A percentile compares a stretch with the other conserved stretches of the same genome.
Conservation (phyloP, 2,888 invertebrate species). For the Conistra vaccinii region DNA sequence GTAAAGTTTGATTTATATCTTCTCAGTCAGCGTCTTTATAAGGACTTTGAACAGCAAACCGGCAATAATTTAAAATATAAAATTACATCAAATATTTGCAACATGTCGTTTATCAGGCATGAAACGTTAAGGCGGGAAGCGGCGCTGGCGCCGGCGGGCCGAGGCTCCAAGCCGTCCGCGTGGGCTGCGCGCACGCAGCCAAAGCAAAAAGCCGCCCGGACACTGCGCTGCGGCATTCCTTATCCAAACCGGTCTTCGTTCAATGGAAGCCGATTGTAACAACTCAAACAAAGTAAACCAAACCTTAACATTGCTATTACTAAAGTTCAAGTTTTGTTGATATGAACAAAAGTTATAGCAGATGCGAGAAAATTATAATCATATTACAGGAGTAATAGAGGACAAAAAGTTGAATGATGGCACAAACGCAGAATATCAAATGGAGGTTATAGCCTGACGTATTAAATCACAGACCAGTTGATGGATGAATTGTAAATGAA, state of each 20-base stretch:
- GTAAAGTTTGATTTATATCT: not conserved
- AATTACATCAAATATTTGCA: slow-evolving; percentile 83
- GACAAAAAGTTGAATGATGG: slow-evolving; percentile 85
- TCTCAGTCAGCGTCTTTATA: not conserved
- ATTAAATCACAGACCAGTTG: slow-evolving; percentile 74
- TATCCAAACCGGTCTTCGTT: slow-evolving; percentile 85
- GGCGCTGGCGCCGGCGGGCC: slow-evolving; percentile 79
- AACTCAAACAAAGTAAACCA: slow-evolving; percentile 70
- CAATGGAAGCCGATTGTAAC: slow-evolving; percentile 84
- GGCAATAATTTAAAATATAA: slow-evolving; percentile 55
- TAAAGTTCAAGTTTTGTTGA: slow-evolving; percentile 65
- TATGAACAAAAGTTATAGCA: slow-evolving; percentile 65
- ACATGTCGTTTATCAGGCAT: slow-evolving; percentile 82
- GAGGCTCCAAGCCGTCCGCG: slow-evolving; percentile 75
- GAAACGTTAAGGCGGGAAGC: slow-evolving; percentile 75
- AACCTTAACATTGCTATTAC: slow-evolving; percentile 68
- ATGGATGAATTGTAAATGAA: slow-evolving; percentile 76
- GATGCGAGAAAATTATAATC: slow-evolving; percentile 83
- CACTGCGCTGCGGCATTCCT: slow-evolving; percentile 84
- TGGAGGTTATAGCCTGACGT: slow-evolving; percentile 73
- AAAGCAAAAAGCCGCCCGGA: slow-evolving; percentile 85
- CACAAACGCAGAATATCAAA: slow-evolving; percentile 81
- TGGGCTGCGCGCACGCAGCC: slow-evolving; percentile 82
- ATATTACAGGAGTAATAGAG: slow-evolving; percentile 83
- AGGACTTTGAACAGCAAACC: slow-evolving; percentile 14